Evolutionary conservation across 2,797 vertebrate species (phyloP), one percentile per base, ranked within the genome.

Genomic region (Myiotriccus ornatus): DNA sequence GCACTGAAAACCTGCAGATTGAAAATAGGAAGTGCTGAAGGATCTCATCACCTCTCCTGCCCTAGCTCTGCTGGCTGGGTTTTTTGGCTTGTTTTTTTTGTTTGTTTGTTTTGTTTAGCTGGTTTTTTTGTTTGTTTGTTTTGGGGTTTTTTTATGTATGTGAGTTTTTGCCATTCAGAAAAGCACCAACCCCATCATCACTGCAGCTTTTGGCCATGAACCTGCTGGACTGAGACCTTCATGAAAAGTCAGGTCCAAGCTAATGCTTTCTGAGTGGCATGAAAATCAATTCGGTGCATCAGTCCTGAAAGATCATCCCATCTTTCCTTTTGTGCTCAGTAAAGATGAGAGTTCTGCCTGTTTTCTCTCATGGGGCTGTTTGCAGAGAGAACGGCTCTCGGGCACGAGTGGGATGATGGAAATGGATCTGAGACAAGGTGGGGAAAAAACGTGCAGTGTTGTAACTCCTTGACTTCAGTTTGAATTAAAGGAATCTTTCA

Each of bases 1-100:
- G 43, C 47, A 44, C 78, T 78, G 84, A 71, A 92, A 94, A 85
- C 41, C 34, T 73, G 23, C 86, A 69, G 37, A 39, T 16, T 44
- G 27, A 25, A 65, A 89, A 81, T 52, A 57, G 23, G 21, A 77
- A 84, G 35, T 32, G 53, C 28, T 65, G 68, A 64, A 86, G 27
- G 5, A 34, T 79, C 83, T 91, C 1, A 41, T 69, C 27, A 30
- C 25, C 24, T 75, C 35, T 87, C 20, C 32, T 60, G 30, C 35
- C n/a, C 22, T 39, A 41, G 13, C 14, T 55, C 18, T 35, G 53
- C 22, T 25, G 22, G 24, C 24, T 3, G 30, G 0, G 11, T 28
- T 55, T 32, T 55, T 20, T 9, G 7, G 3, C 18, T 64, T 47
- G 57, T 57, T 24, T 28, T 19, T 13, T 28, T 74, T 46, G 9